Percentiles rank a stretch among this genome's conserved stretches.
Evolutionary conservation across 1,140 invertebrate species (phyloP).

Genomic region (Sycophila sp.): DNA sequence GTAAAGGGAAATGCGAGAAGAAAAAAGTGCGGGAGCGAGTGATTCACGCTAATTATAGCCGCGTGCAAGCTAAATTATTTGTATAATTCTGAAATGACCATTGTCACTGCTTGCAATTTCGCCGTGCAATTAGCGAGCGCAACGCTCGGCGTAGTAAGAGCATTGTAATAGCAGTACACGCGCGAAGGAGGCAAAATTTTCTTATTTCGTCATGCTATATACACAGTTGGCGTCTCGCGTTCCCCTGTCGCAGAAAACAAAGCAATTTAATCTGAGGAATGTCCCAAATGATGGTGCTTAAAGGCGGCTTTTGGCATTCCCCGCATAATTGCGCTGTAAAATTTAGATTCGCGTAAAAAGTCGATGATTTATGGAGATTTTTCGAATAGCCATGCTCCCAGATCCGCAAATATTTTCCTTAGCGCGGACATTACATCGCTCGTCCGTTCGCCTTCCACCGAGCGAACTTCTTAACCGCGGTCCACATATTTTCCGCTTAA

Average conservation of each 20-base stretch:
- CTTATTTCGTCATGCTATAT: conserved; percentile 1
- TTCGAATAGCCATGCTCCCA: too few relatives aligned
- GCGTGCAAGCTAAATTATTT: not conserved
- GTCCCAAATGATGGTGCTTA: not conserved
- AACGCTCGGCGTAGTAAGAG: not conserved
- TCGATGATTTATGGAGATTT: not conserved
- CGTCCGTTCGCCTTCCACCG: too few relatives aligned
- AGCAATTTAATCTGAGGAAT: not conserved
- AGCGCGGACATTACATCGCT: too few relatives aligned
- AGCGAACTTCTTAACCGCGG: too few relatives aligned
- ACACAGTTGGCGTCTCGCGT: too few relatives aligned
- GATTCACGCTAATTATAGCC: not conserved
- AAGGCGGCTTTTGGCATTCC: not conserved
- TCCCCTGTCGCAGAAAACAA: not conserved
- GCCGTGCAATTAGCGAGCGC: not conserved
- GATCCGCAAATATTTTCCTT: too few relatives aligned
- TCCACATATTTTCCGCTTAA: too few relatives aligned
- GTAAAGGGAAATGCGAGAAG: not conserved
- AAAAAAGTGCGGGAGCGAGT: not conserved
- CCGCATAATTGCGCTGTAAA: not conserved
- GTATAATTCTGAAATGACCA: not conserved
- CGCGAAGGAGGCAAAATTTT: conserved; percentile 2
- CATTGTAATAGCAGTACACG: not conserved
- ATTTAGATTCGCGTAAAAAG: not conserved
- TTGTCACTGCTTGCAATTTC: not conserved